Evolutionary conservation across 2,113 vertebrate species (phyloP).

Genomic region (Donacobius atricapilla): DNA sequence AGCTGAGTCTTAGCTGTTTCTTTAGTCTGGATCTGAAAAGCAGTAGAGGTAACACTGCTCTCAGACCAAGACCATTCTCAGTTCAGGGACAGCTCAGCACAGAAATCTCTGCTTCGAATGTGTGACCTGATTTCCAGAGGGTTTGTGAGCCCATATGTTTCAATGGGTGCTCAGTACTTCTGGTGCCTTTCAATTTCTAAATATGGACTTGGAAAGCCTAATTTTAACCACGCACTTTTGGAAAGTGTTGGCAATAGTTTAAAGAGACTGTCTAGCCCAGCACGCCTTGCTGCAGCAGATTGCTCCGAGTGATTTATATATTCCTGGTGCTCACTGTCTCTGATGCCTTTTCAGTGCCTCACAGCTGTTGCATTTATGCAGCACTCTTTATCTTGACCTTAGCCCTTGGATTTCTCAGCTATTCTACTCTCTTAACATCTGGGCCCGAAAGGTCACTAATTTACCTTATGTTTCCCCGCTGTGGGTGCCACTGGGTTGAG

Average conservation of each 20-base stretch:
- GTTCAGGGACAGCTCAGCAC: not conserved
- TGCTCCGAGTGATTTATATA: slow-evolving; percentile 3
- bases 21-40: not conserved
- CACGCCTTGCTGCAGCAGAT: slow-evolving; percentile 32
- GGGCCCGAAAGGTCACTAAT: slow-evolving; percentile 56
- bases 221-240: slow-evolving; percentile 55
- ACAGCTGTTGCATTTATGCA: slow-evolving; percentile 36
- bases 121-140: slow-evolving; percentile 23
- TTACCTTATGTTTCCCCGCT: slow-evolving; percentile 60
- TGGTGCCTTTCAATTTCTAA: slow-evolving; percentile 46
- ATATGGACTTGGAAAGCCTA: slow-evolving; percentile 30
- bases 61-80: not conserved
- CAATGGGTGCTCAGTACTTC: slow-evolving; percentile 26
- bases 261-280: slow-evolving; percentile 57
- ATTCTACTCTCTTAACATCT: slow-evolving; percentile 59
- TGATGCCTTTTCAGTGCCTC: slow-evolving; percentile 50
- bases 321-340: slow-evolving; percentile 45
- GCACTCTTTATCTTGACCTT: slow-evolving; percentile 66
- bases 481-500: slow-evolving; percentile 37
- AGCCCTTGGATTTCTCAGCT: slow-evolving; percentile 54
- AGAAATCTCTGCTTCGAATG: not conserved
- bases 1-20: not conserved
- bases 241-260: slow-evolving; percentile 59
- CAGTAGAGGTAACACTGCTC: not conserved
- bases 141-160: slow-evolving; percentile 5